Conservation (phyloP, 2,113 vertebrate genomes). For the Okapia johnstoni region DNA sequence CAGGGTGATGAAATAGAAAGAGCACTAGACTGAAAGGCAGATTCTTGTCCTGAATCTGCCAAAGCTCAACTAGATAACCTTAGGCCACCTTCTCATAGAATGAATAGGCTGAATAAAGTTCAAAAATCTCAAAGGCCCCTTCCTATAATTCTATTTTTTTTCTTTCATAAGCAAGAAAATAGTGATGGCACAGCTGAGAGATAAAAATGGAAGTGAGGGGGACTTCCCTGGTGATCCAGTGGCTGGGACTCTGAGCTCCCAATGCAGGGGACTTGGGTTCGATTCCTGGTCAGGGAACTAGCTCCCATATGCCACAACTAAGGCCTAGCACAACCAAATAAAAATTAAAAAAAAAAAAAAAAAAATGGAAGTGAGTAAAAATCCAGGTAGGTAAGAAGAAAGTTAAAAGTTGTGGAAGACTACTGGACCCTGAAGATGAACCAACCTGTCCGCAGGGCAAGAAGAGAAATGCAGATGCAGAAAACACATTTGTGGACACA, state of each 20-base stretch:
- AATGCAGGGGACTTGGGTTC: too few relatives aligned
- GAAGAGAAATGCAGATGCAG: not conserved
- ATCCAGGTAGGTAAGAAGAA: not conserved
- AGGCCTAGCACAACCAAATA: too few relatives aligned
- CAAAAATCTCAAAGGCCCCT: not conserved
- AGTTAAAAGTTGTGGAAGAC: not conserved
- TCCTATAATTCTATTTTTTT: not conserved
- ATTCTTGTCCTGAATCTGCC: not conserved
- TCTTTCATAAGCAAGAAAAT: not conserved
- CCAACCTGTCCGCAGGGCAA: not conserved
- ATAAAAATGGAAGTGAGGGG: not conserved
- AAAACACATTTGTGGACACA: not conserved
- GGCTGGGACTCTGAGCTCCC: too few relatives aligned
- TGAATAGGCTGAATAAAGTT: not conserved
- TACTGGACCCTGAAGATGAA: not conserved
- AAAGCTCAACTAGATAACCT: not conserved
- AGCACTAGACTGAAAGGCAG: not conserved
- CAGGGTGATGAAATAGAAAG: not conserved
- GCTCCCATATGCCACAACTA: too few relatives aligned
- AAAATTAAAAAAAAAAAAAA: too few relatives aligned
- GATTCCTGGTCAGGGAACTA: too few relatives aligned
- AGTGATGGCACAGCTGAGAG: not conserved
- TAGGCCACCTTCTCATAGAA: not conserved
- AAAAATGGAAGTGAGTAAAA: not conserved
- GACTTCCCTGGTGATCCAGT: too few relatives aligned